Conservation (phyloP, 2,888 invertebrate species). For the Sinhomidia bicolor region DNA sequence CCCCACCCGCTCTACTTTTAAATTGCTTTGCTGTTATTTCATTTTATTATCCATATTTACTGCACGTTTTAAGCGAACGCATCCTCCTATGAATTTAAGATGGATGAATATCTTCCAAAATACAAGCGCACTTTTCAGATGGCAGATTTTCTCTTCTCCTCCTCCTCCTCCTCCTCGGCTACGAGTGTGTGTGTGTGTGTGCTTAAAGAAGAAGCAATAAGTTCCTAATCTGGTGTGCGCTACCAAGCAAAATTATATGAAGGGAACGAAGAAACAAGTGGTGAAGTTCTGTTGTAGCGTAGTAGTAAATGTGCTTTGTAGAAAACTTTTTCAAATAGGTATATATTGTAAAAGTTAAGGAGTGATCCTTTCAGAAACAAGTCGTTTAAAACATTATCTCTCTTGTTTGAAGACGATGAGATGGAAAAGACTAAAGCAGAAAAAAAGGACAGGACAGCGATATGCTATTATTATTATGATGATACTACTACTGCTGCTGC, state of each 20-base stretch:
- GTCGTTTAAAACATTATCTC: neutral
- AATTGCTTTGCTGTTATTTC: neutral
- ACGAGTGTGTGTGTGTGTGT: neutral
- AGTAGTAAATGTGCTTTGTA: neutral
- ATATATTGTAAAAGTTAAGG: neutral
- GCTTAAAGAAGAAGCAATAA: neutral
- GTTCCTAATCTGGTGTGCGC: neutral
- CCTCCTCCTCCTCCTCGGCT: no score
- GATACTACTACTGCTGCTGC: no score
- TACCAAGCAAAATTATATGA: neutral
- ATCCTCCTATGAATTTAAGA: neutral
- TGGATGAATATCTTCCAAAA: neutral
- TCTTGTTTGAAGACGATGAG: neutral
- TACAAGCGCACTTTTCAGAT: neutral
- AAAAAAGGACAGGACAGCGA: constrained; percentile 4
- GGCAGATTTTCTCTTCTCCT: no score
- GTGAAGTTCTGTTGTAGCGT: no score
- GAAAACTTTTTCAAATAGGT: neutral
- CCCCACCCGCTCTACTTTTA: neutral
- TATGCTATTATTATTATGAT: neutral
- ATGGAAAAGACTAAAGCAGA: neutral
- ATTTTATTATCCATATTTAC: constrained; percentile 14
- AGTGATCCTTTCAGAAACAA: neutral
- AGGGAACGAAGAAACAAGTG: neutral
- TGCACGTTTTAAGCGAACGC: neutral